A percentile compares a stretch with the other conserved stretches of the same genome.
Evolutionary conservation across 2,797 vertebrate genomes (phyloP).

Genomic region (Carduelis carduelis): DNA sequence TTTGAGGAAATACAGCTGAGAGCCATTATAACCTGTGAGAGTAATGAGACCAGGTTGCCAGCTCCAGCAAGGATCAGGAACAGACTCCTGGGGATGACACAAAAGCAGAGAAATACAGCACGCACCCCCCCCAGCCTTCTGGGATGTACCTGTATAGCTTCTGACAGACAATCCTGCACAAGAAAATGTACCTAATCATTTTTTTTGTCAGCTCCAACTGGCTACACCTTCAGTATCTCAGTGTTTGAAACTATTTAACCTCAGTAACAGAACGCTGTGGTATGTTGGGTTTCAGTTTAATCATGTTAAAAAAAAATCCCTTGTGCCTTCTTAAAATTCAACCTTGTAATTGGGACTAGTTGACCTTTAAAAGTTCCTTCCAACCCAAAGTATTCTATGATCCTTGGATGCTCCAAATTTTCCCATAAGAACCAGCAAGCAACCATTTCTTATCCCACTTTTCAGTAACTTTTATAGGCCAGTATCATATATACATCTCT

Average conservation of each 20-base stretch:
- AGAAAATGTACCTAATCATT: neutral
- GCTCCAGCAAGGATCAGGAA: neutral
- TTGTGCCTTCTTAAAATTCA: neutral
- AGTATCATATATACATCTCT: neutral
- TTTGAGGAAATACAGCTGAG: neutral
- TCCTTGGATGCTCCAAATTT: neutral
- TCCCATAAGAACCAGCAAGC: neutral
- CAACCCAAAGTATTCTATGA: neutral
- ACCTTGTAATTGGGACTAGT: neutral
- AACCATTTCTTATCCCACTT: neutral
- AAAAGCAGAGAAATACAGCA: neutral
- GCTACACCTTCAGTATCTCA: neutral
- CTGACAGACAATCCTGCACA: neutral
- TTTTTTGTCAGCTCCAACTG: neutral
- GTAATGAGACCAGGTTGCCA: neutral
- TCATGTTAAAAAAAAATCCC: neutral
- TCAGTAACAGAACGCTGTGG: neutral
- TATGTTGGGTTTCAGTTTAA: neutral
- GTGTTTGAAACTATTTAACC: neutral
- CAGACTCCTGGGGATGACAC: neutral
- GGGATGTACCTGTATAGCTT: neutral
- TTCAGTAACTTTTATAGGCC: neutral
- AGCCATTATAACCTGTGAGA: neutral
- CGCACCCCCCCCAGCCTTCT: accelerated
- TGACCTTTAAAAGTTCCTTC: neutral